phyloP scores from a whole-genome alignment of 1,140 invertebrate genomes.

The Pectinophora gossypiella region DNA sequence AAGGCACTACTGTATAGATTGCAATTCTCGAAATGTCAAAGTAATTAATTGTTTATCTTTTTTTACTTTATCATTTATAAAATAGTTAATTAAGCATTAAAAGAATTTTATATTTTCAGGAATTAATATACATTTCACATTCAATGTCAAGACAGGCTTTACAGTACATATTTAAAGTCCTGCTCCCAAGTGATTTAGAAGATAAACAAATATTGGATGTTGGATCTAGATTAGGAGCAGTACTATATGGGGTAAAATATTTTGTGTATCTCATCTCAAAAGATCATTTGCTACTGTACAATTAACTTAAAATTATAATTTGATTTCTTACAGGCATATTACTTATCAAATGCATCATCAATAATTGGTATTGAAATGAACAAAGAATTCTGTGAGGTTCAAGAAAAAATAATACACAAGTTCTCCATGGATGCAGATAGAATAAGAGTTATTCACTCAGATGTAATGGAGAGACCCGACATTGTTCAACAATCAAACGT shows the following conservation, averaged over 20 bases:
- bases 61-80: conserved; percentile 9
- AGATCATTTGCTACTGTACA: no score
- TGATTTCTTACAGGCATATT: conserved; percentile 77
- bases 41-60: conserved; percentile 23
- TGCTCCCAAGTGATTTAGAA: conserved; percentile 77
- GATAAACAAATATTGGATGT: conserved; percentile 81
- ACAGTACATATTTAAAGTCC: conserved; percentile 79
- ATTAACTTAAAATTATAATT: no score
- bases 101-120: conserved; percentile 38
- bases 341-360: conserved; percentile 76
- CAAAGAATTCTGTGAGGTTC: conserved; percentile 79
- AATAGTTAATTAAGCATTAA: conserved; percentile 7
- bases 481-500: conserved; percentile 76
- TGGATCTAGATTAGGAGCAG: conserved; percentile 82
- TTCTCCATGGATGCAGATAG: conserved; percentile 75
- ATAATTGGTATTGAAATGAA: conserved; percentile 85
- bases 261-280: no score
- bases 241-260: conserved; percentile 81
- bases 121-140: conserved; percentile 80
- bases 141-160: conserved; percentile 79
- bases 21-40: conserved; percentile 78
- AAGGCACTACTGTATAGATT: conserved; percentile 79
- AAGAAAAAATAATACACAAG: conserved; percentile 77
- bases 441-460: conserved; percentile 76
- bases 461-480: conserved; percentile 76